Evolutionary conservation across 64 coral and sea anemone genomes (phyloP), one percentile per base, ranked within the genome.

Genomic region (Montipora efflorescens): DNA sequence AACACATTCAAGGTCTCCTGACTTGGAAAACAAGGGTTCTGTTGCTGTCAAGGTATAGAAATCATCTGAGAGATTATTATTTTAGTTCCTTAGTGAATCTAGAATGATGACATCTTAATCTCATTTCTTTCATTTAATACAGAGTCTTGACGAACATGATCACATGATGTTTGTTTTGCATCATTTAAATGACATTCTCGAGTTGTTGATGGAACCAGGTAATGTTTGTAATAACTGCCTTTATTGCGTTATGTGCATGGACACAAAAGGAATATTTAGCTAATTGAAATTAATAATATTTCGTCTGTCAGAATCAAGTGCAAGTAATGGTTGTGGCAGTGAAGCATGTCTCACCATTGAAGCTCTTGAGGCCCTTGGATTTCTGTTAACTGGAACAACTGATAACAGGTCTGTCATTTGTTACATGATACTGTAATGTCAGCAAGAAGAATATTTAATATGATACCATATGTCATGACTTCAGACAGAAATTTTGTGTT

Each of bases 111-210:
- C 61, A 64, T 64, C 61, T 64, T 64, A 36, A 36, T 36, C 13
- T 64, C 14, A 14, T 84, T 48, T 91, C 59, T 76, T 36, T 15
- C 22, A 74, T 67, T 52, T 36, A 36, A 36, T 36, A 36, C 62
- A 99, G 98, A 99, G 98, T 95, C 64, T 99, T 78, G 98, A 99
- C 90, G 98, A 99, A 48, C 98, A 99, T 88, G 95, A 96, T 82
- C 93, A 99, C 80, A 91, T 99, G 90, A 99, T 96, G 93, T 99
- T 99, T 96, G 92, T 96, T 55, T 68, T 99, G 66, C 95, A 99
- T 95, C 98, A 99, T 88, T 90, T 99, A 9, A 96, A 99, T 87
- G 98, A 99, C 76, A 99, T 99, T 76, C 78, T 99, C 7, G 98
- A 99, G 79, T 67, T 99, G 23, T 76, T 99, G 19, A 99, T 92